Base-by-base conservation (phyloP, 2,888 invertebrate species). In the Proisotoma minuta region DNA sequence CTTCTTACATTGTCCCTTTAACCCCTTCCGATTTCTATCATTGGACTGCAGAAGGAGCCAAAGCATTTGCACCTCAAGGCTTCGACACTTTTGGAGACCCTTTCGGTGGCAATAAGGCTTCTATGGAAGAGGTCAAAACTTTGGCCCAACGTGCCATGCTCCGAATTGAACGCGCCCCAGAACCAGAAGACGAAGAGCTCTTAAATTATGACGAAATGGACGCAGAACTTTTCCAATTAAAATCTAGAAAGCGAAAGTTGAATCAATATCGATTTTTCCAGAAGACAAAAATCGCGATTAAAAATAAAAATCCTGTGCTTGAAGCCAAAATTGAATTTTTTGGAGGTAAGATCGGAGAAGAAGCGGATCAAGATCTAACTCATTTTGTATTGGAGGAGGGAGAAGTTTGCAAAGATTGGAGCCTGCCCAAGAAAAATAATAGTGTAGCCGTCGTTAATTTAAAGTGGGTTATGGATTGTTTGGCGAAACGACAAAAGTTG, bases 401-500 rank as follows among this genome's bases (percentile, higher is more conserved):
- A 29, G 47, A 39, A 3, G 52, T 60, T 3, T 29, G 56, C 3
- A 47, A 40, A 34, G 62, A 53, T 5, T n/a, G n/a, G n/a, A n/a
- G n/a, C n/a, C n/a, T n/a, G n/a, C n/a, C n/a, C n/a, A 27, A 59
- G 18, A 53, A 43, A 23, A 53, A 65, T 34, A 29, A 39, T 1
- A 22, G 23, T n/a, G 66, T 68, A n/a, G 28, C 63, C 20, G 60
- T 71, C 4, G 69, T 71, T 0, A 63, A 43, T 10, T 52, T 39
- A 2, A 53, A 66, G 29, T 71, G 71, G 71, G 49, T 71, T 4
- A 47, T 58, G 24, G 69, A 69, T 40, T 69, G 64, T n/a, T n/a
- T n/a, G n/a, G n/a, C n/a, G n/a, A n/a, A n/a, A n/a, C n/a, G n/a
- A n/a, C n/a, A n/a, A n/a, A n/a, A n/a, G n/a, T n/a, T n/a, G n/a